Evolutionary conservation across 1,140 invertebrate genomes (phyloP).

Genomic region (Heliothis virescens): DNA sequence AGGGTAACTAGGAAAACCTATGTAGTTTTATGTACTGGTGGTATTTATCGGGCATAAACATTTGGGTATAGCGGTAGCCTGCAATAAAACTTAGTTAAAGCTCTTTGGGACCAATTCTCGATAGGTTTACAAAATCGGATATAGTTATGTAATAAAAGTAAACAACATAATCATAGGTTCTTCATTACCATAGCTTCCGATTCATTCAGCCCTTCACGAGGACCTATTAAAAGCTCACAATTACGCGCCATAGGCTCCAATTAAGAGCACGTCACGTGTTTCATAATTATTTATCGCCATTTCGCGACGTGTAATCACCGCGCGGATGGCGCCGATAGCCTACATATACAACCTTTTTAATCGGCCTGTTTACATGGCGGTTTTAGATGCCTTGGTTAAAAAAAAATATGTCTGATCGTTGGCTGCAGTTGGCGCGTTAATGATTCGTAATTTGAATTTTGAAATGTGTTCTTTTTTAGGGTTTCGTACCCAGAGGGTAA

Average conservation of each 20-base stretch:
- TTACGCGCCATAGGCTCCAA: slow-evolving; percentile 7
- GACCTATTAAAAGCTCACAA: slow-evolving; percentile 25
- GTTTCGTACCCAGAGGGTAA: no score
- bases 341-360: slow-evolving; percentile 40
- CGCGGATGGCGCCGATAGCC: slow-evolving; percentile 36
- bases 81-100: no score
- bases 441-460: slow-evolving; percentile 28
- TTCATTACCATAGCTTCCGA: slow-evolving; percentile 21
- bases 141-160: no score
- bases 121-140: no score
- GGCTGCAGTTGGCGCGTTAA: slow-evolving; percentile 19
- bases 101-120: no score
- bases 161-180: not conserved
- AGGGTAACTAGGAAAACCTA: no score
- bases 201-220: not conserved
- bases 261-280: slow-evolving; percentile 25
- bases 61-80: no score
- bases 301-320: slow-evolving; percentile 32
- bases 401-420: slow-evolving; percentile 20
- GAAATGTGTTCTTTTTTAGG: not conserved
- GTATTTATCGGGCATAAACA: no score
- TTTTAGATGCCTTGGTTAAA: slow-evolving; percentile 25
- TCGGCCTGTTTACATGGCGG: slow-evolving; percentile 7
- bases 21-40: no score
- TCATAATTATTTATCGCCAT: slow-evolving; percentile 45